A percentile compares a stretch with the other conserved stretches of the same genome.
Evolutionary conservation across 2,888 invertebrate genomes (phyloP).

Genomic region (Ectemnius continuus): DNA sequence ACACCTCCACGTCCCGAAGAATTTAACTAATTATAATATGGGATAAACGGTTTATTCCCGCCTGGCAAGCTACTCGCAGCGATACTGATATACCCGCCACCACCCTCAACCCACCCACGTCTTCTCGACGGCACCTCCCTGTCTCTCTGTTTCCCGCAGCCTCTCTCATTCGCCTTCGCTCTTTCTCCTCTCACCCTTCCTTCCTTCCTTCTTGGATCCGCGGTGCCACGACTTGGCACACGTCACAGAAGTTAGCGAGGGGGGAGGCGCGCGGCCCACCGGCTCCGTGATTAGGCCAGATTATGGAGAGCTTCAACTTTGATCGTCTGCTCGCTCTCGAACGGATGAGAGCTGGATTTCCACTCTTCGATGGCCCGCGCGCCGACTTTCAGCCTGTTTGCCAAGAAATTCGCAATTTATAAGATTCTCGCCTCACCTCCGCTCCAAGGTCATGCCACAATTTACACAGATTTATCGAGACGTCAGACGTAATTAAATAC

Average conservation of each 20-base stretch:
- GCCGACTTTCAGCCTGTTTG: slow-evolving; percentile 21
- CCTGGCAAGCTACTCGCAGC: slow-evolving; percentile 72
- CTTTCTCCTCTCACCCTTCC: not conserved
- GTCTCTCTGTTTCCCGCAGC: slow-evolving; percentile 44
- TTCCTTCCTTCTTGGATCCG: slow-evolving; percentile 48
- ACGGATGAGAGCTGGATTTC: slow-evolving; percentile 36
- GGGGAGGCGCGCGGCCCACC: slow-evolving; percentile 56
- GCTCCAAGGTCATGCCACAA: no score
- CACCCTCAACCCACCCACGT: slow-evolving; percentile 48
- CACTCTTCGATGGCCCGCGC: slow-evolving; percentile 39
- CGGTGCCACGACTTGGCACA: slow-evolving; percentile 69
- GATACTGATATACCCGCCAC: slow-evolving; percentile 70
- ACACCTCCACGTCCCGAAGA: slow-evolving; percentile 77
- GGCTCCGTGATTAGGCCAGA: slow-evolving; percentile 67
- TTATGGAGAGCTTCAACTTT: slow-evolving; percentile 66
- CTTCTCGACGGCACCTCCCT: slow-evolving; percentile 22
- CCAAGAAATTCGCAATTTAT: slow-evolving; percentile 19
- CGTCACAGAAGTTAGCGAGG: slow-evolving; percentile 74
- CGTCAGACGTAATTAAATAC: no score
- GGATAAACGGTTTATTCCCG: slow-evolving; percentile 77
- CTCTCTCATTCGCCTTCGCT: slow-evolving; percentile 34
- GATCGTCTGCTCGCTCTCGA: slow-evolving; percentile 59
- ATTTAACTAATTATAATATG: slow-evolving; percentile 78
- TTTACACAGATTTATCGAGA: no score
- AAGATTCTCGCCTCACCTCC: slow-evolving; percentile 2